Base-by-base conservation (phyloP, 2,888 invertebrate genomes). In the Conomelus anceps region DNA sequence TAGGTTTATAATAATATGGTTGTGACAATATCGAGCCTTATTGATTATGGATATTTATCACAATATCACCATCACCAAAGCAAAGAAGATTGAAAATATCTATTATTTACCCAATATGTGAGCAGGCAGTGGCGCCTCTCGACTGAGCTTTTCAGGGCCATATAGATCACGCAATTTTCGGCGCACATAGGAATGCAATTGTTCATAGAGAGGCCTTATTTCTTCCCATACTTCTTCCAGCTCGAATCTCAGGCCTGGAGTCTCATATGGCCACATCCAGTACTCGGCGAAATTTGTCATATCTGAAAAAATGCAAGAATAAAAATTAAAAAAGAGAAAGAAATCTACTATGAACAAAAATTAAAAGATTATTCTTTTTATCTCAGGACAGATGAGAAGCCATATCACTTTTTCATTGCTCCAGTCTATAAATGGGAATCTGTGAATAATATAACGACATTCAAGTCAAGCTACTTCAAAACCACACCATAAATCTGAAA, bases 241-340 rank as follows among this genome's bases (percentile, higher is more conserved):
- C 91, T 98, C 97, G 90, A 96, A 94, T 89, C 96, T 95, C 92
- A 98, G 96, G 90, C 96, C 95, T 0, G 95, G 94, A 0, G 96
- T 96, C 92, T 98, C 98, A 92, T 98, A 99, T 0, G 96, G 96
- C 92, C 97, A 96, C 94, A 97, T 96, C 98, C 98, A 98, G 92
- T 97, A 97, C 29, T 97, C 97, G 0, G 98, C 97, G 0, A 96
- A 97, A 92, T 98, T 97, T 0, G 96, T 96, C 91, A 97, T 98
- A 94, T 98, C 98, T 98, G 93, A 3, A 94, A 94, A 90, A 90
- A 86, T 23, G 22, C 23, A 85, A 89, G 11, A 22, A 91, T 89
- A 85, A 24, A 1, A 63, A 34, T 88, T 13, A 9, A 4, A 23
- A 9, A 22, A 86, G n/a, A 4, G 22, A 88, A 7, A 26, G 22